Base-by-base conservation (phyloP, 2,888 invertebrate genomes). In the Aricia artaxerxes region DNA sequence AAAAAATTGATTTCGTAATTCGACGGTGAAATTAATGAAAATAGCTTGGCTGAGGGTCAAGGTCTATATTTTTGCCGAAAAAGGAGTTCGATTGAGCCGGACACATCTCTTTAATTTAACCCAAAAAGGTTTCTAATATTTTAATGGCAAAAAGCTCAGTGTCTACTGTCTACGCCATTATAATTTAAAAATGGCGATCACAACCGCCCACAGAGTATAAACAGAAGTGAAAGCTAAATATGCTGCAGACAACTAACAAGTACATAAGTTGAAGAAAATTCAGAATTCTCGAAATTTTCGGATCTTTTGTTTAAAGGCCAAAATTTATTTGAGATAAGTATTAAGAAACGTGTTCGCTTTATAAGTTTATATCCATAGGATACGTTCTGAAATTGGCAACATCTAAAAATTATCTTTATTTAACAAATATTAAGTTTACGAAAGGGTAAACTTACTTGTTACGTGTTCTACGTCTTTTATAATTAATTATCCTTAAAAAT, bases 241-340 rank as follows among this genome's bases (percentile, higher is more conserved):
- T 90, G 92, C 92, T 91, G 91, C 92, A 89, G 85, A 88, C 88
- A 93, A 93, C 24, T 24, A 0, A 24, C 24, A 24, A 24, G 93
- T 93, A 93, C 91, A 90, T 83, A 92, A 91, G 91, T 90, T 84
- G 90, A 91, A 91, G 92, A 92, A 93, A 93, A 91, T 89, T 85
- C 85, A 82, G n/a, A 60, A n/a, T 60, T 60, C 16, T 4, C 4
- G 4, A 57, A 4, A 16, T 57, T n/a, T 81, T 81, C 80, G 80
- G 73, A 81, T 80, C 77, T 79, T 61, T 90, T 90, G 90, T 92
- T 93, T 93, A 92, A 87, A 87, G 84, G 9, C 11, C 31, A 83
- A 87, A 89, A 88, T 90, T 90, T 88, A 89, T 86, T 85, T 73
- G 16, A 13, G 24, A 4, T 38, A 69, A 38, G 38, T 60, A 3